Percentiles rank a stretch among this genome's conserved stretches.
Conservation (phyloP, 2,113 vertebrate species). For the Vidua chalybeata region DNA sequence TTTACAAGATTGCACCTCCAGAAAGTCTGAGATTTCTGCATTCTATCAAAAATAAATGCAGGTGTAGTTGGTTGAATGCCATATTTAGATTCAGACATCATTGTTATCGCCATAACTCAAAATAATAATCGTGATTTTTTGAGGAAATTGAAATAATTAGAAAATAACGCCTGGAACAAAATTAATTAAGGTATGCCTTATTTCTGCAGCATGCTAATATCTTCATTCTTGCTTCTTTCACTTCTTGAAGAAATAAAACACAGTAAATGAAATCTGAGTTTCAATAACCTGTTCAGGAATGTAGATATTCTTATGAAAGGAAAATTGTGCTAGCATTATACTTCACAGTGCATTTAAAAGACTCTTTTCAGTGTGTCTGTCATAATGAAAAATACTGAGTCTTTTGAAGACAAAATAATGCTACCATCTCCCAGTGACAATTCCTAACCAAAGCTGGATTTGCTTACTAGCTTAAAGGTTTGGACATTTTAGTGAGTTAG, state of each 20-base stretch:
- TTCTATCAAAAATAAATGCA: background rate
- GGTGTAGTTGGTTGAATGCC: background rate
- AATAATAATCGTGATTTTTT: background rate
- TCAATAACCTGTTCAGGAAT: background rate
- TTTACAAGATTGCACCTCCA: background rate
- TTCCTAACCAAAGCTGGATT: background rate
- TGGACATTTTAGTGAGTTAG: background rate
- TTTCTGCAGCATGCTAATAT: background rate
- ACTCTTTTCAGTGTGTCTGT: background rate
- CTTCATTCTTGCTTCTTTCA: background rate
- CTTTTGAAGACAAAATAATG: background rate
- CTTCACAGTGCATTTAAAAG: background rate
- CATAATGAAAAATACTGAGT: background rate
- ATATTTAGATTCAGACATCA: background rate
- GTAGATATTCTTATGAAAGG: background rate
- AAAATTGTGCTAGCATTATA: background rate
- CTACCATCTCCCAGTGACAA: background rate
- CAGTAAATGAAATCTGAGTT: background rate
- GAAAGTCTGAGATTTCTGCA: background rate
- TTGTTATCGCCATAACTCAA: background rate
- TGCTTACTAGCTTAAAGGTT: background rate
- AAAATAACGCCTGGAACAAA: background rate
- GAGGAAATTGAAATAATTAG: background rate
- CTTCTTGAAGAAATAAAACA: background rate
- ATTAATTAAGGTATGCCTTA: background rate